Conservation (phyloP, 2,888 invertebrate genomes). For the Marronus borbonicus region DNA sequence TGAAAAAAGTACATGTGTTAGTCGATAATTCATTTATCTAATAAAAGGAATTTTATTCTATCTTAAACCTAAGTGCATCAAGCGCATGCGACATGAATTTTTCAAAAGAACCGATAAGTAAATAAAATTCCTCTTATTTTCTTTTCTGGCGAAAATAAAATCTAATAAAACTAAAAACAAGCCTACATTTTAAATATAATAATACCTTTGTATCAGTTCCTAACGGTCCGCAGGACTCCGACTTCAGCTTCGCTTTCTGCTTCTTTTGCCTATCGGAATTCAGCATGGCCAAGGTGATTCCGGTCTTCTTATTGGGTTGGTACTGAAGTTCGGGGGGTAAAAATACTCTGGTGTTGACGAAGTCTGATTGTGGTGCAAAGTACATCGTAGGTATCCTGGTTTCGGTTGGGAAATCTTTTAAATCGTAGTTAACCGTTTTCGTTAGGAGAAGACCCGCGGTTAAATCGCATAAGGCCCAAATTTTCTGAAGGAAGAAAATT, state of each 20-base stretch:
- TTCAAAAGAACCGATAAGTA: not conserved
- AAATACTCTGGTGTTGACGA: slow-evolving; percentile 85
- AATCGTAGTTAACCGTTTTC: slow-evolving; percentile 87
- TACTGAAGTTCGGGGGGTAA: slow-evolving; percentile 86
- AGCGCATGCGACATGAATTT: not conserved
- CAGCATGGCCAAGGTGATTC: slow-evolving; percentile 69
- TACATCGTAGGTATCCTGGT: slow-evolving; percentile 92
- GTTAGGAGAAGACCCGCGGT: slow-evolving; percentile 92
- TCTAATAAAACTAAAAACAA: slow-evolving; percentile 16
- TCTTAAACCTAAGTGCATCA: not conserved
- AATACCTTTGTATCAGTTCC: slow-evolving; percentile 77
- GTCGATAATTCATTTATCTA: slow-evolving; percentile 46
- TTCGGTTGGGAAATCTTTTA: slow-evolving; percentile 91
- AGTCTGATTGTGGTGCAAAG: slow-evolving; percentile 84
- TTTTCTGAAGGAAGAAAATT: slow-evolving; percentile 79
- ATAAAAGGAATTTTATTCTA: slow-evolving; percentile 48
- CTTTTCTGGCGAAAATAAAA: slow-evolving; percentile 14
- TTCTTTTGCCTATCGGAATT: slow-evolving; percentile 69
- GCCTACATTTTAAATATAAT: slow-evolving; percentile 48
- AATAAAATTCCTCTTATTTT: slow-evolving; percentile 49
- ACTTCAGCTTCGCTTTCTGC: slow-evolving; percentile 71
- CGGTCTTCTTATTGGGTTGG: slow-evolving; percentile 69
- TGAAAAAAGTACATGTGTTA: slow-evolving; percentile 54
- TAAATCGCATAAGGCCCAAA: slow-evolving; percentile 97
- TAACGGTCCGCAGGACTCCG: slow-evolving; percentile 74